Evolutionary conservation across 2,888 invertebrate genomes (phyloP).

Genomic region (Amblyteles armatorius): DNA sequence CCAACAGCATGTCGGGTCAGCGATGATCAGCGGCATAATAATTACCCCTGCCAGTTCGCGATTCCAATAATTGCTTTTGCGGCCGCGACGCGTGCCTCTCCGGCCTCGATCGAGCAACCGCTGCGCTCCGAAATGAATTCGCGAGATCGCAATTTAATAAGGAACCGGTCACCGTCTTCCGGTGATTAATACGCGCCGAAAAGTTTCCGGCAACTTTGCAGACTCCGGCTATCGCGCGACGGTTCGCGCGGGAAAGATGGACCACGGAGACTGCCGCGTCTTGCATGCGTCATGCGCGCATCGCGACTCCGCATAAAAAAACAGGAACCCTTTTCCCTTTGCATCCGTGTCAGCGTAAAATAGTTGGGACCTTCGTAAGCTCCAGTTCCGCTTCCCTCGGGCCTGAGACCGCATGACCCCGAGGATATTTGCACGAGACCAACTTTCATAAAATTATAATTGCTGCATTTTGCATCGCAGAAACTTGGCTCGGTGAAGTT

Average conservation of each 20-base stretch:
- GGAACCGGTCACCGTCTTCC: slow-evolving; percentile 81
- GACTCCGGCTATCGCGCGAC: slow-evolving; percentile 74
- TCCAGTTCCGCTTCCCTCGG: slow-evolving; percentile 32
- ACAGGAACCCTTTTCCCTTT: slow-evolving; percentile 60
- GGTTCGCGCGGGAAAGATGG: neutral
- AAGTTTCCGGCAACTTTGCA: slow-evolving; percentile 82
- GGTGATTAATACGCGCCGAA: slow-evolving; percentile 83
- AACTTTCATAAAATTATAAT: too few relatives aligned
- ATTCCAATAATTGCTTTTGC: slow-evolving; percentile 73
- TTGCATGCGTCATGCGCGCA: slow-evolving; percentile 78
- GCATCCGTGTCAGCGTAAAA: slow-evolving; percentile 59
- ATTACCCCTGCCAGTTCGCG: slow-evolving; percentile 67
- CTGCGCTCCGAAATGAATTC: slow-evolving; percentile 65
- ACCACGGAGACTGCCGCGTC: slow-evolving; percentile 71
- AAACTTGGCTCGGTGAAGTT: too few relatives aligned
- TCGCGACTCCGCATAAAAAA: neutral
- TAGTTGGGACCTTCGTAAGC: slow-evolving; percentile 68
- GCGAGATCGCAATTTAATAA: slow-evolving; percentile 81
- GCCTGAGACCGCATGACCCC: too few relatives aligned
- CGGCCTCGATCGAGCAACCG: slow-evolving; percentile 13
- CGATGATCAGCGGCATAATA: slow-evolving; percentile 72
- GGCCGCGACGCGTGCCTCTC: slow-evolving; percentile 55
- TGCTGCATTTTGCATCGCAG: too few relatives aligned
- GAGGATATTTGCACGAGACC: too few relatives aligned
- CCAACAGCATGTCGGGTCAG: slow-evolving; percentile 36